These are phyloP conservation scores for Oryzias curvinotus DNA, from an alignment of 2,113 vertebrate genomes.

Conservation along the genomic window DNA sequence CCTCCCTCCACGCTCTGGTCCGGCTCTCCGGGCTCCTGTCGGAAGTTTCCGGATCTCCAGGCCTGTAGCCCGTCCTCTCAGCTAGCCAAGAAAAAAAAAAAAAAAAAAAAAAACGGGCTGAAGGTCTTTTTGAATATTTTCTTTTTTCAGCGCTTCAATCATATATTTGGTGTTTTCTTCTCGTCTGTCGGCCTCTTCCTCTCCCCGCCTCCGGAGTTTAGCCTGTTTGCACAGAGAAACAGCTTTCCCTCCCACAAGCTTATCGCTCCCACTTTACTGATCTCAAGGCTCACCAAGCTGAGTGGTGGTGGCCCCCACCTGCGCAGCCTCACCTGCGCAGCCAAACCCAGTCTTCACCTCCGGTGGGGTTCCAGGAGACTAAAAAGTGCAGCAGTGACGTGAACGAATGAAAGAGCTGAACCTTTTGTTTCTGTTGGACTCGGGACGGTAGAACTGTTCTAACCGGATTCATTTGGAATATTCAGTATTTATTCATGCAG, in stretches of 20 bases:
- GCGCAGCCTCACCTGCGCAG: conserved; percentile 16
- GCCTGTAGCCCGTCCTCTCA: conserved; percentile 15
- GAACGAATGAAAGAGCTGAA: background rate
- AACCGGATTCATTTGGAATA: conserved; percentile 76
- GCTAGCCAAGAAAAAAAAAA: conserved; percentile 11
- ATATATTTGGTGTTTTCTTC: conserved; percentile 30
- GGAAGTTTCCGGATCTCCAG: conserved; percentile 18
- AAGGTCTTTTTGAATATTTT: conserved; percentile 4
- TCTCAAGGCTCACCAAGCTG: conserved; percentile 7
- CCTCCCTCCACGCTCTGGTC: conserved; percentile 10
- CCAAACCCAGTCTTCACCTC: conserved; percentile 22
- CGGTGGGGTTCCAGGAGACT: conserved; percentile 14
- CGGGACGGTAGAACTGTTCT: conserved; percentile 5
- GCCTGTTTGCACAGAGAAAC: conserved; percentile 18
- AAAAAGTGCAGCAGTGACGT: background rate
- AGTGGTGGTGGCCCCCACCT: conserved; percentile 12
- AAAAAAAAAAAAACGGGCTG: background rate
- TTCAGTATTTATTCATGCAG: conserved; percentile 34
- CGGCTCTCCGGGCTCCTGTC: conserved; percentile 5
- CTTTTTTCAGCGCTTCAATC: conserved; percentile 2
- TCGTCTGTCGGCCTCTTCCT: conserved; percentile 17
- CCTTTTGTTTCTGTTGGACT: conserved; percentile 16
- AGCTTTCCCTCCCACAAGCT: background rate
- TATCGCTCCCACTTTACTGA: background rate
- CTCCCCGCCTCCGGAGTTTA: conserved; percentile 29